Evolutionary conservation across 2,888 invertebrate genomes (phyloP).

Genomic region (Eubasilissa splendida): DNA sequence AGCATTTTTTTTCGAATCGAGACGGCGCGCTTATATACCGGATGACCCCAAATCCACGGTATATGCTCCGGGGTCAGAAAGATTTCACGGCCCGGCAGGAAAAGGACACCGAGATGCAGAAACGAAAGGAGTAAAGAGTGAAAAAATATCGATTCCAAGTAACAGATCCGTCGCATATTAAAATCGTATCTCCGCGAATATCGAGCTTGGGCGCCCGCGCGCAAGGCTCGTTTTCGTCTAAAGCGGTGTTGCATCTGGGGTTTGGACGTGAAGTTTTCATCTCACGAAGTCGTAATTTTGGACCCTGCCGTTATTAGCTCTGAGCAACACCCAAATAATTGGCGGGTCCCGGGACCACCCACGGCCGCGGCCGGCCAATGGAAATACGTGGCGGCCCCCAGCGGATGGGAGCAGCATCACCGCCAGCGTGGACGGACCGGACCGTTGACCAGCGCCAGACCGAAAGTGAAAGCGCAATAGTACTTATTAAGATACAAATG

Average conservation of each 20-base stretch:
- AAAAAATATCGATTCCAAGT: constrained; percentile 20
- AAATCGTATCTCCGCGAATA: not conserved
- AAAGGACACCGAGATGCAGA: constrained; percentile 30
- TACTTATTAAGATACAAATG: too few species aligned
- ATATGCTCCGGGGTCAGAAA: constrained; percentile 52
- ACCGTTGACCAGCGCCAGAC: too few species aligned
- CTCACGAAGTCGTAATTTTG: constrained; percentile 53
- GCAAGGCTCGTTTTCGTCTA: not conserved
- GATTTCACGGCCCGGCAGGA: constrained; percentile 43
- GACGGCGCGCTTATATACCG: constrained; percentile 22
- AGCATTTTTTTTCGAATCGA: constrained; percentile 15
- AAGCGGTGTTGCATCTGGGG: constrained; percentile 42
- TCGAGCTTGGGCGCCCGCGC: not conserved
- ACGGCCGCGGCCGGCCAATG: constrained; percentile 46
- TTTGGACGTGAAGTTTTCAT: constrained; percentile 9
- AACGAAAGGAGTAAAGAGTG: constrained; percentile 17
- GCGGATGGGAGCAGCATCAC: not conserved
- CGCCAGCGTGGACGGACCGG: not conserved
- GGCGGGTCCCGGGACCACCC: constrained; percentile 54
- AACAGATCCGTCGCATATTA: not conserved
- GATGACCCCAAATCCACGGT: constrained; percentile 43
- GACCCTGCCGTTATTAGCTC: constrained; percentile 51
- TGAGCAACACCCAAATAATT: constrained; percentile 57
- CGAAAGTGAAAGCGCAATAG: too few species aligned
- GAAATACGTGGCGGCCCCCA: not conserved